Conservation (phyloP, 2,888 invertebrate species). For the Paralinhomoeus sp. region DNA sequence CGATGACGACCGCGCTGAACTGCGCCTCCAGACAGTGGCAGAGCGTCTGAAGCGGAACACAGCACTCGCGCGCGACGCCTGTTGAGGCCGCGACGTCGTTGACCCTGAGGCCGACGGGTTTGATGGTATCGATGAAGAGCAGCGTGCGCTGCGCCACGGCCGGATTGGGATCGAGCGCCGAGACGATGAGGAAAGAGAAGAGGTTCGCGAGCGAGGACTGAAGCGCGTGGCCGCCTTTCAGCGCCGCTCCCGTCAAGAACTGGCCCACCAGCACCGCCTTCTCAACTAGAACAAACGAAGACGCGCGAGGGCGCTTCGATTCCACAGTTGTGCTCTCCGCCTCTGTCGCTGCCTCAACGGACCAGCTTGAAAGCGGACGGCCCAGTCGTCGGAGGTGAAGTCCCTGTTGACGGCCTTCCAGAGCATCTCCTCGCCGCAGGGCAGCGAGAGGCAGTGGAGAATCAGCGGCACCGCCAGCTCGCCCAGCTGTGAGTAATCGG, state of each 20-base stretch:
- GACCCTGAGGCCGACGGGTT: conserved; percentile 61
- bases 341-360: conserved; percentile 8
- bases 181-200: conserved; percentile 81
- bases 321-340: too few relatives aligned
- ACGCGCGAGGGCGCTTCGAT: too few relatives aligned
- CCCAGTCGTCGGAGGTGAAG: conserved; percentile 72
- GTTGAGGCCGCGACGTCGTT: too few relatives aligned
- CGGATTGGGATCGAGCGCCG: conserved; percentile 81
- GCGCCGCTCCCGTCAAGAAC: conserved; percentile 70
- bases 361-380: conserved; percentile 65
- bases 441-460: conserved; percentile 75
- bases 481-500: conserved; percentile 16
- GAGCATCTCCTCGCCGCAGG: conserved; percentile 77
- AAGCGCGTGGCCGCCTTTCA: conserved; percentile 48
- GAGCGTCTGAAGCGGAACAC: conserved; percentile 11
- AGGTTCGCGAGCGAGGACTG: conserved; percentile 85
- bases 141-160: conserved; percentile 81
- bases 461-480: conserved; percentile 62
- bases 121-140: conserved; percentile 71
- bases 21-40: conserved; percentile 73
- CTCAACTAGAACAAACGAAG: conserved; percentile 52
- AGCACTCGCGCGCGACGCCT: too few relatives aligned
- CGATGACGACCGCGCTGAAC: conserved; percentile 86
- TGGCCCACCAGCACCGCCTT: conserved; percentile 70
- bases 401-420: conserved; percentile 83